A percentile compares a stretch with the other conserved stretches of the same genome.
phyloP scores from a whole-genome alignment of 2,888 invertebrate species.

The Hydrotaea cyrtoneurina region DNA sequence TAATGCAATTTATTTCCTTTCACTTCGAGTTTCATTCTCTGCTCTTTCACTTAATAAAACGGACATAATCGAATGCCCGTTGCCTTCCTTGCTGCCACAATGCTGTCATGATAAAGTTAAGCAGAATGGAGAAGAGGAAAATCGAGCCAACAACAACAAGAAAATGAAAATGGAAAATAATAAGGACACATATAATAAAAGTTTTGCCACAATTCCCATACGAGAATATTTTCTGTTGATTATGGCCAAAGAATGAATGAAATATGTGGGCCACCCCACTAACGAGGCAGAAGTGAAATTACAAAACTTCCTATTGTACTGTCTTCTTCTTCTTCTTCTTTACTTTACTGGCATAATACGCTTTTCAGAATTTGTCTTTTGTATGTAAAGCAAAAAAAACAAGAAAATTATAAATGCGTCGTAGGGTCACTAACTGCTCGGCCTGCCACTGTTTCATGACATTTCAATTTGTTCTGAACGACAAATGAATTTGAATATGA shows the following conservation, averaged over 20 bases:
- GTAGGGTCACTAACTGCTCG: background rate
- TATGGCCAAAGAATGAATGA: too few species aligned
- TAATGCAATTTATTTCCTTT: conserved; percentile 48
- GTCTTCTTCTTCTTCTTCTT: background rate
- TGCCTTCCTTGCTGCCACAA: background rate
- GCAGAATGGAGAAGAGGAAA: too few species aligned
- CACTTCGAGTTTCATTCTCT: conserved; percentile 28
- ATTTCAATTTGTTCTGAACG: conserved; percentile 6
- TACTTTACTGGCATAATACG: background rate
- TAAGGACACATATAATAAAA: conserved; percentile 11
- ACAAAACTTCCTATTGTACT: conserved; percentile 40
- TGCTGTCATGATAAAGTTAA: background rate
- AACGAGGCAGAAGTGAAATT: background rate
- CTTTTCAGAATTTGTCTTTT: background rate
- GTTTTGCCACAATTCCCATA: background rate
- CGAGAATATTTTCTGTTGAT: background rate
- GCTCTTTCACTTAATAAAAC: background rate
- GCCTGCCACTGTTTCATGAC: background rate
- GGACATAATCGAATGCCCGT: conserved; percentile 12
- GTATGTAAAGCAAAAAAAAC: background rate
- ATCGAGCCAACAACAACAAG: background rate
- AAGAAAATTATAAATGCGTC: too few species aligned
- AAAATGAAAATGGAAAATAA: background rate
- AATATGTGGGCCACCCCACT: background rate
- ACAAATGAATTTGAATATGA: conserved; percentile 4